Evolutionary conservation across 2,888 invertebrate genomes (phyloP).

Genomic region (Acleris sparsana): DNA sequence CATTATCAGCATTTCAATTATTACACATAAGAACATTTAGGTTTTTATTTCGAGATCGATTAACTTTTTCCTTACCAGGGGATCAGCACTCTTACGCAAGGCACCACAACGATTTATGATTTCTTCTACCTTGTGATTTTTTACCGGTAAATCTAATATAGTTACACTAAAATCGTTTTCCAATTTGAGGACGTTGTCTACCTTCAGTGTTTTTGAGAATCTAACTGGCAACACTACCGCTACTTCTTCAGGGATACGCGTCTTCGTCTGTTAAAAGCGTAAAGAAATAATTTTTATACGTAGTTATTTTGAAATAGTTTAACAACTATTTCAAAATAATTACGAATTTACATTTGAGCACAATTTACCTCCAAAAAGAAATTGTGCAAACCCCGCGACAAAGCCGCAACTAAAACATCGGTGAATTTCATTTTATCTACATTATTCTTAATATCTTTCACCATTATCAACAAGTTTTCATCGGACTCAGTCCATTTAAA

Average conservation of each 20-base stretch:
- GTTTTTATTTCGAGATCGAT: background rate
- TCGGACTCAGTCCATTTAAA: conserved; percentile 66
- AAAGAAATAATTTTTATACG: conserved; percentile 16
- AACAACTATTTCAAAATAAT: too few species aligned
- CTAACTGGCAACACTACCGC: conserved; percentile 61
- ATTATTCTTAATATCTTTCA: conserved; percentile 61
- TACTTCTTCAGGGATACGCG: conserved; percentile 56
- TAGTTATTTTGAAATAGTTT: background rate
- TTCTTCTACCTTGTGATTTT: conserved; percentile 48
- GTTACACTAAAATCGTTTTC: conserved; percentile 79
- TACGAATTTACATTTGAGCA: conserved; percentile 29
- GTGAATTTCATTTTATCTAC: conserved; percentile 64
- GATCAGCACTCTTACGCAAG: conserved; percentile 67
- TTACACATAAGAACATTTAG: background rate
- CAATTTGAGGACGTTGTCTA: conserved; percentile 47
- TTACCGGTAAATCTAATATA: conserved; percentile 71
- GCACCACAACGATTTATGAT: conserved; percentile 57
- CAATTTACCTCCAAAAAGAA: conserved; percentile 65
- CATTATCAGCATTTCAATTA: background rate
- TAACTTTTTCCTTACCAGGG: conserved; percentile 59
- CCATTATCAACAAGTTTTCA: conserved; percentile 60
- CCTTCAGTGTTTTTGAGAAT: conserved; percentile 46
- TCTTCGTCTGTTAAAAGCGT: conserved; percentile 49
- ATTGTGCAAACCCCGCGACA: conserved; percentile 74
- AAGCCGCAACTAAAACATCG: conserved; percentile 72